Base-by-base conservation (phyloP, 2,888 invertebrate species). In the Melinaea marsaeus region DNA sequence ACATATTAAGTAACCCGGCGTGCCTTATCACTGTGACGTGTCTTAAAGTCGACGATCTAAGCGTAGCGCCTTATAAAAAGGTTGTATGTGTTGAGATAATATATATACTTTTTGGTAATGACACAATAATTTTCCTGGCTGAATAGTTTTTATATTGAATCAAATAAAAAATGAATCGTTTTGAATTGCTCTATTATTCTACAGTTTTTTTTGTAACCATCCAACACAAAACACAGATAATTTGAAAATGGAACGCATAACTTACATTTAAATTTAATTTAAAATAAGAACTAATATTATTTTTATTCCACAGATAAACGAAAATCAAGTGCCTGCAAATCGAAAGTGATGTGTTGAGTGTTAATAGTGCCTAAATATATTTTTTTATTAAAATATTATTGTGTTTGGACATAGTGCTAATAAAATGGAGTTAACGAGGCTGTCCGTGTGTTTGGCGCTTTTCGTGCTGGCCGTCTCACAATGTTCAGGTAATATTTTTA, bases 261-360 rank as follows among this genome's bases (percentile, higher is more conserved):
- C 46, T n/a, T 22, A 65, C 42, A 60, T 62, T 57, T n/a, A 34
- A 4, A 32, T 57, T n/a, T 13, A 33, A 51, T 11, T 37, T 57
- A 34, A 55, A 13, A 46, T 11, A 13, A 32, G 4, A 58, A 42
- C 54, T 45, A 61, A 58, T 45, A 34, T 58, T 37, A 67, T 64
- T 67, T 74, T 77, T 77, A 61, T 73, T 76, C 78, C 77, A 57
- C 85, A 85, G 84, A 82, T 79, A 73, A 69, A 63, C 77, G 75
- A 79, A 73, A 65, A 60, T 55, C 66, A 71, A 78, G 84, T 88
- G 87, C 88, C 86, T 88, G 83, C 32, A 7, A 69, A 62, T 61
- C 65, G 70, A 73, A 72, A 80, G 79, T 80, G 76, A 83, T 81
- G 89, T 89, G 89, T 88, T 86, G 66, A 78, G 85, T 86, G 86